Percentiles rank a stretch among this genome's conserved stretches.
These are phyloP conservation scores for Porites evermanni DNA, from an alignment of 92 coral and sea anemone species.

Conservation along the genomic window DNA sequence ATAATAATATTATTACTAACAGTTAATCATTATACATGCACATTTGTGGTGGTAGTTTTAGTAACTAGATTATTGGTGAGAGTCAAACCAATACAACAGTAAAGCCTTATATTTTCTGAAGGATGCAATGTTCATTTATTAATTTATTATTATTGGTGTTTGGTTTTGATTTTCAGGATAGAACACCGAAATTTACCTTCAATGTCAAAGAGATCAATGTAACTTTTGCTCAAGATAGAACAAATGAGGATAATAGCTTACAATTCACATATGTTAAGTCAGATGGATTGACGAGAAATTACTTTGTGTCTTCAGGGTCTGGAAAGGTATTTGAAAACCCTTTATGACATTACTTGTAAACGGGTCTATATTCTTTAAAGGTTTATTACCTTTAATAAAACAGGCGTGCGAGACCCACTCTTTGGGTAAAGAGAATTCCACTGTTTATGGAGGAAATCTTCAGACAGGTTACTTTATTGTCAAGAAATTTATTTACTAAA, in stretches of 20 bases:
- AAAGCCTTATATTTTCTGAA: too few species aligned
- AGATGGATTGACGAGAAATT: constrained; percentile 83
- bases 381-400: too few species aligned
- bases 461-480: background rate
- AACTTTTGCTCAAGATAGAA: constrained; percentile 91
- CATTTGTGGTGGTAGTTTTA: too few species aligned
- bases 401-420: too few species aligned
- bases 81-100: too few species aligned
- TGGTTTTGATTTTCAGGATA: constrained; percentile 64
- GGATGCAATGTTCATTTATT: too few species aligned
- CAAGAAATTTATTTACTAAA: too few species aligned
- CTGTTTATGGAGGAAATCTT: background rate
- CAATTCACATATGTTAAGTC: constrained; percentile 74
- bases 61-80: too few species aligned
- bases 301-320: constrained; percentile 85
- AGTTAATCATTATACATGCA: too few species aligned
- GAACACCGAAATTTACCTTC: constrained; percentile 74
- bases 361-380: background rate
- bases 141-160: too few species aligned
- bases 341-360: background rate
- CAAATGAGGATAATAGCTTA: constrained; percentile 82
- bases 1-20: too few species aligned
- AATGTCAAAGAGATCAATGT: constrained; percentile 84
- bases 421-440: too few species aligned
- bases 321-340: constrained; percentile 62